Evolutionary conservation across 2,888 invertebrate genomes (phyloP).

Genomic region (Prosapia bicincta): DNA sequence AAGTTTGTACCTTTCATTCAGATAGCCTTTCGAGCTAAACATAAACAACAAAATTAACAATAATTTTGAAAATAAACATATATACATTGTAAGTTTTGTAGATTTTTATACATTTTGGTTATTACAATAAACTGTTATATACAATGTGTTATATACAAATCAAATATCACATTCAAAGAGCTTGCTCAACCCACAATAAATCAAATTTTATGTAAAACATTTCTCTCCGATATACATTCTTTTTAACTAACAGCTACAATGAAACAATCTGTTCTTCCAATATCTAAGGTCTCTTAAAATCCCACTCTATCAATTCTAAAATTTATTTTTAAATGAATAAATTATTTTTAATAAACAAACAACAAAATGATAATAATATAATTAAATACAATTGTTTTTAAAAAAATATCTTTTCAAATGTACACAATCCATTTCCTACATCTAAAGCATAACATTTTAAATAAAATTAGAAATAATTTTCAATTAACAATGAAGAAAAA

Average conservation of each 20-base stretch:
- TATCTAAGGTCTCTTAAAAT: too few species aligned
- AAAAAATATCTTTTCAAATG: too few species aligned
- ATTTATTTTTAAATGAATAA: too few species aligned
- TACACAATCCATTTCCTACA: too few species aligned
- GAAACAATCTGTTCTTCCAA: background rate
- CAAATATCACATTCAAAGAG: constrained; percentile 16
- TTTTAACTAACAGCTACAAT: background rate
- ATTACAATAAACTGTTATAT: constrained; percentile 16
- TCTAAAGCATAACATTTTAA: too few species aligned
- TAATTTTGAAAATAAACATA: constrained; percentile 18
- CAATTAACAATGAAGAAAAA: too few species aligned
- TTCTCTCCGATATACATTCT: too few species aligned
- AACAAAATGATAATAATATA: too few species aligned
- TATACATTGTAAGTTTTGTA: constrained; percentile 9
- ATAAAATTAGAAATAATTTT: too few species aligned
- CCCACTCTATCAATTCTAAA: too few species aligned
- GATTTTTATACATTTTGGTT: constrained; percentile 20
- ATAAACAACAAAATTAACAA: constrained; percentile 20
- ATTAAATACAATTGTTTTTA: too few species aligned
- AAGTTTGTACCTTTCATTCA: constrained; percentile 13
- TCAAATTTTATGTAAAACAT: background rate
- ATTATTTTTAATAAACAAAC: too few species aligned
- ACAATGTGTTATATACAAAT: constrained; percentile 5
- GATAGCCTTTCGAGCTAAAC: constrained; percentile 4
- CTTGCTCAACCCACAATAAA: background rate